phyloP scores from a whole-genome alignment of 2,797 vertebrate species.

The Phataginus tetradactyla region DNA sequence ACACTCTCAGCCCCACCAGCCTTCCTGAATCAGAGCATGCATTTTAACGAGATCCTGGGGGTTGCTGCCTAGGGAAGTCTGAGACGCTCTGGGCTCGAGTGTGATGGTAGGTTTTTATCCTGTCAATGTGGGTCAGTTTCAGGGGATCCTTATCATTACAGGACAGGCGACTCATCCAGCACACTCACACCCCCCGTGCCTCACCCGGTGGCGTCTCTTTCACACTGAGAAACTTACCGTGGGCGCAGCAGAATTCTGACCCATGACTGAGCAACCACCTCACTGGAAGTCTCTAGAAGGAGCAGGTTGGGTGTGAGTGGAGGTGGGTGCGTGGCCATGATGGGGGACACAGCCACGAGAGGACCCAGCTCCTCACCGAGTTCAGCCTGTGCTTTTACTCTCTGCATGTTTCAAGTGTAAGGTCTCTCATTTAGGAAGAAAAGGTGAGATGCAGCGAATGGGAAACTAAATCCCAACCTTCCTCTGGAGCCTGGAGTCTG shows the following conservation, averaged over 20 bases:
- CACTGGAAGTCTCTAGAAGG: background rate
- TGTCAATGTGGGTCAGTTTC: background rate
- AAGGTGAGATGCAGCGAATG: background rate
- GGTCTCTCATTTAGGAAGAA: background rate
- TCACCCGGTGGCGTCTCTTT: background rate
- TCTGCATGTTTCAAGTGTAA: background rate
- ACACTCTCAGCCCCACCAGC: background rate
- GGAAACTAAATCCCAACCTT: background rate
- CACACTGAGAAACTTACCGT: background rate
- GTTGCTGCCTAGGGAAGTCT: background rate
- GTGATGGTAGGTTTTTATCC: background rate
- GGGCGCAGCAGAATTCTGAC: background rate
- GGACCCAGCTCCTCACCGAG: accelerated
- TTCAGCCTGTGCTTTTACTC: background rate
- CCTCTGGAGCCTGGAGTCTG: background rate
- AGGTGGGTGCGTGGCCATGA: background rate
- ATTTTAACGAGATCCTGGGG: background rate
- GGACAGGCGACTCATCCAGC: background rate
- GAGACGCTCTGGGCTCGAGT: background rate
- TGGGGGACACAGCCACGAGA: background rate
- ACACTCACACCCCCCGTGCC: background rate
- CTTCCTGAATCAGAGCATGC: background rate
- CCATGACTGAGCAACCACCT: background rate
- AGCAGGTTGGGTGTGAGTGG: background rate
- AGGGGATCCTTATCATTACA: background rate